Evolutionary conservation across 2,888 invertebrate genomes (phyloP), one percentile per base, ranked within the genome.

Genomic region (Parapristionchus giblindavisi): DNA sequence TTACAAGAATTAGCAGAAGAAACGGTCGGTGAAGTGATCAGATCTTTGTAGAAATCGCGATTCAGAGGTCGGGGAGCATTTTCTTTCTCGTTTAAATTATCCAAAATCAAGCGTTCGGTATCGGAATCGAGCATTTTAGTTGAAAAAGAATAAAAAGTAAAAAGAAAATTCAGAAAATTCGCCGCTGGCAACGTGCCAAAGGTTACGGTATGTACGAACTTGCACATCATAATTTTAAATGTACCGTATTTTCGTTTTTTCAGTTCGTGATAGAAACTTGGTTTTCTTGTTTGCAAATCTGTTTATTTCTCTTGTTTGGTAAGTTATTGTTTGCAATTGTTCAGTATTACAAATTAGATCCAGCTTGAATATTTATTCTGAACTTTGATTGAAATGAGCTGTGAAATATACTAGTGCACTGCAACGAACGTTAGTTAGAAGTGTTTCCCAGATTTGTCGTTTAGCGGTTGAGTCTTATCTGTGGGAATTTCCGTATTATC

Each of bases 331-430:
- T 43, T 17, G 17, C 17, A 14, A 17, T 43, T 17, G 8, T 43
- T 43, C 43, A 43, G 43, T 43, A 17, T 17, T 8, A 8, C 17
- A 43, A 17, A 17, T 43, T 14, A 43, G 43, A 43, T 43, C 43
- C 8, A 43, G 17, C 29, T 43, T 65, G 63, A 65, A 43, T 65
- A 65, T 65, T 65, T 65, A 65, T 65, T 65, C 63, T 43, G 63
- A 65, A 40, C 40, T 24, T 40, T 65, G 63, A 29, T 65, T 65
- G 63, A 65, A 65, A 65, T 65, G 63, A 43, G 27, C 43, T 65
- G 43, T 27, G 63, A 65, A 43, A 43, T 43, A 65, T n/a, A n/a
- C n/a, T n/a, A n/a, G n/a, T n/a, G 63, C 14, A 29, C 29, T 65
- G 43, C 32, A 6, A 5, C 24, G 61, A 21, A 17, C 34, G 21